Evolutionary conservation across 2,888 invertebrate species (phyloP).

Genomic region (Troides helena): DNA sequence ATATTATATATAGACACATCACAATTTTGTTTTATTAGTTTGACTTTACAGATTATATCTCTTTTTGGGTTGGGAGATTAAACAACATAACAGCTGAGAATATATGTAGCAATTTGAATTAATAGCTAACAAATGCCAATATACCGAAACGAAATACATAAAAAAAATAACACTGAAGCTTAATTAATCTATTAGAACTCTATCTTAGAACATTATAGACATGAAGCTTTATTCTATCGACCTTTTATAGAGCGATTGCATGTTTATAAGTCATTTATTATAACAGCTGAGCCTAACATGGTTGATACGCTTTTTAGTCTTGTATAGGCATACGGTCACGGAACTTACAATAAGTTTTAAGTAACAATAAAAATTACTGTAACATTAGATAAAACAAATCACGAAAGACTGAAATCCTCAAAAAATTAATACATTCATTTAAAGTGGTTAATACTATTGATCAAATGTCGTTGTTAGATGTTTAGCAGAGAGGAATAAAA

Average conservation of each 20-base stretch:
- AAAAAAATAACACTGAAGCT: neutral
- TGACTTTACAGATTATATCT: too few species aligned
- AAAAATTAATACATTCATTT: neutral
- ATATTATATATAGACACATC: too few species aligned
- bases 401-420: neutral
- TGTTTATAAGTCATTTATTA: constrained; percentile 29
- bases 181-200: neutral
- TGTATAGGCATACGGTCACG: too few species aligned
- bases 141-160: neutral
- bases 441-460: neutral
- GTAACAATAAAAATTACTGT: too few species aligned
- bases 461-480: neutral
- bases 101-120: too few species aligned
- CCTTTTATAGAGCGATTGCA: constrained; percentile 19
- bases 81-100: too few species aligned
- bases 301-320: neutral
- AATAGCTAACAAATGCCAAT: too few species aligned
- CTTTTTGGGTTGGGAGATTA: too few species aligned
- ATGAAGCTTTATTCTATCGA: constrained; percentile 8
- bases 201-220: neutral
- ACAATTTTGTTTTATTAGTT: too few species aligned
- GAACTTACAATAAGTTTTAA: too few species aligned
- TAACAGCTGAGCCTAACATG: constrained; percentile 8
- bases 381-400: neutral
- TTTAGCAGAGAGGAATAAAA: neutral